Percentiles rank a stretch among this genome's conserved stretches.
Conservation (phyloP, 2,888 invertebrate species). For the Rhorus exstirpatorius region DNA sequence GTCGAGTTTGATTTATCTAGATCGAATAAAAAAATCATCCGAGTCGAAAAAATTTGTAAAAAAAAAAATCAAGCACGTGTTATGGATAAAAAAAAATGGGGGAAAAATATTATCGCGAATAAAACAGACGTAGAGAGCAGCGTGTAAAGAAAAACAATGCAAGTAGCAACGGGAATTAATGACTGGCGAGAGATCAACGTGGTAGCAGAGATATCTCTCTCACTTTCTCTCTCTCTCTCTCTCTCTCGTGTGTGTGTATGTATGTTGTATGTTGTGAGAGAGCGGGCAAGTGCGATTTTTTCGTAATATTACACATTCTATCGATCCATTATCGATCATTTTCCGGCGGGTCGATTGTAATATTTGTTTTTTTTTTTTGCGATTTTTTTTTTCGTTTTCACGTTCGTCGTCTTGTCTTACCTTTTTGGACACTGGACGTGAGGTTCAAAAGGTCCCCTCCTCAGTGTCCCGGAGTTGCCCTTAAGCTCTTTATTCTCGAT, state of each 20-base stretch:
- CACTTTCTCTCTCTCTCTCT: too few species aligned
- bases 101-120: too few species aligned
- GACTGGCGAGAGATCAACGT: constrained; percentile 71
- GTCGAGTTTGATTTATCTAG: too few species aligned
- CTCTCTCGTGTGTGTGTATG: too few species aligned
- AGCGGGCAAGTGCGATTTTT: constrained; percentile 83
- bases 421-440: constrained; percentile 82
- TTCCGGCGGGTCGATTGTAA: constrained; percentile 35
- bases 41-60: too few species aligned
- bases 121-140: constrained; percentile 9
- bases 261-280: too few species aligned
- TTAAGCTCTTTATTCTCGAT: constrained; percentile 72
- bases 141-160: constrained; percentile 38
- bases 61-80: too few species aligned
- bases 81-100: too few species aligned
- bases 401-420: constrained; percentile 78
- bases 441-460: constrained; percentile 78
- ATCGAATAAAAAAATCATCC: too few species aligned
- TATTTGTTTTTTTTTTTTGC: constrained; percentile 63
- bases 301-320: constrained; percentile 44
- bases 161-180: constrained; percentile 66
- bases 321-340: constrained; percentile 54
- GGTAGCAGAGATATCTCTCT: constrained; percentile 71
- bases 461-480: constrained; percentile 80
- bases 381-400: constrained; percentile 61